These are phyloP conservation scores for Acholoe squamosa DNA, from an alignment of 2,888 invertebrate genomes.

Conservation along the genomic window DNA sequence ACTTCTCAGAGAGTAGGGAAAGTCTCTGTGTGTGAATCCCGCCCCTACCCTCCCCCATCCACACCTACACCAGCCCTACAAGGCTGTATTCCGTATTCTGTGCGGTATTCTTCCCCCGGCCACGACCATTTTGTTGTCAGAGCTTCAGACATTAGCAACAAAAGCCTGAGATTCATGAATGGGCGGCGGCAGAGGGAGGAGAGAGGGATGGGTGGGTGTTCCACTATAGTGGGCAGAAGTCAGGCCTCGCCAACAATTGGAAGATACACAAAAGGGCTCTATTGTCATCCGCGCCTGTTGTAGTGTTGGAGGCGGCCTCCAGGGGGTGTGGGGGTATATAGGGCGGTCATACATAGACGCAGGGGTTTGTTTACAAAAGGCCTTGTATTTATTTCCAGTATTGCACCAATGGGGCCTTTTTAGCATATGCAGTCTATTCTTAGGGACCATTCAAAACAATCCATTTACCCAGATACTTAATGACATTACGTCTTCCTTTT, in stretches of 20 bases:
- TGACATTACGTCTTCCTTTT: no score
- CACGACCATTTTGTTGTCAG: background rate
- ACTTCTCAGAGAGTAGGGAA: no score
- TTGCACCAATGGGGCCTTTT: background rate
- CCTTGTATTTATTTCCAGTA: background rate
- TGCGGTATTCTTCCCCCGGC: background rate
- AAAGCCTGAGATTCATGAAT: conserved; percentile 7
- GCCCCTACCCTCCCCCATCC: background rate
- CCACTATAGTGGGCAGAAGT: background rate
- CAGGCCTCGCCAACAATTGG: background rate
- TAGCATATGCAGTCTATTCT: no score
- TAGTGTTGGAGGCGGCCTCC: background rate
- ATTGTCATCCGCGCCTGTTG: background rate
- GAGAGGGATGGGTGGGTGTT: background rate
- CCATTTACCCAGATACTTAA: no score
- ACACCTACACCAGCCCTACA: no score
- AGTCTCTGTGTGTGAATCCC: no score
- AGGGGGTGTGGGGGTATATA: no score
- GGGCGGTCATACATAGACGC: background rate
- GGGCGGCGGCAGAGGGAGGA: background rate
- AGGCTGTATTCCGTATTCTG: no score
- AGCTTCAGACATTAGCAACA: background rate
- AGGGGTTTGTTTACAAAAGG: conserved; percentile 14
- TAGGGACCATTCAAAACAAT: no score
- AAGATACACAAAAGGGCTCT: background rate